Percentiles rank a stretch among this genome's conserved stretches.
These are phyloP conservation scores for Lutraria rhynchaena DNA, from an alignment of 1,140 invertebrate species.

Conservation along the genomic window DNA sequence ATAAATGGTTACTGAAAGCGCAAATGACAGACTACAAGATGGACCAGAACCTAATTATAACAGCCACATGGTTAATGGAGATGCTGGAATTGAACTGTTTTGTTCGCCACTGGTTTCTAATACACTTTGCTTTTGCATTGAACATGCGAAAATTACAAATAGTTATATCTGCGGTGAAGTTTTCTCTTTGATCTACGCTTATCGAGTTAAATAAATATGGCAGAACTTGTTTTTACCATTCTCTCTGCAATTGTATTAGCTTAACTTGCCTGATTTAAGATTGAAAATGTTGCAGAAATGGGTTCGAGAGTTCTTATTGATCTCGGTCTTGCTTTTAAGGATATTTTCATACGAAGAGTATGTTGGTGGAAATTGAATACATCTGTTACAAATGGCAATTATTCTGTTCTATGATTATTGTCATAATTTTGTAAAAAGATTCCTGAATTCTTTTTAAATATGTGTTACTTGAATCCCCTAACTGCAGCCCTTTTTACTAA, in stretches of 20 bases:
- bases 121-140: constrained; percentile 1
- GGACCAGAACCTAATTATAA: constrained; percentile 39
- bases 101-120: constrained; percentile 13
- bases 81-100: neutral
- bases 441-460: too few species aligned
- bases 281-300: constrained; percentile 41
- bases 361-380: constrained; percentile 35
- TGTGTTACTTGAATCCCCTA: too few species aligned
- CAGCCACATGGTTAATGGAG: constrained; percentile 23
- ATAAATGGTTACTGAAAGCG: neutral
- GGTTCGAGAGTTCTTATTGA: constrained; percentile 32
- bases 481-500: too few species aligned
- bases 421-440: too few species aligned
- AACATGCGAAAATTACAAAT: constrained; percentile 38
- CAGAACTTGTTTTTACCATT: constrained; percentile 48
- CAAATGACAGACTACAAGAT: neutral
- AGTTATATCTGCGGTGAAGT: constrained; percentile 44
- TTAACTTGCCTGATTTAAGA: constrained; percentile 52
- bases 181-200: constrained; percentile 53
- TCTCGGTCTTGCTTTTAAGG: neutral
- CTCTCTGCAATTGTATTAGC: constrained; percentile 54
- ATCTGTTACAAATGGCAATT: constrained; percentile 1
- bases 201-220: constrained; percentile 58
- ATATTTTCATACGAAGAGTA: constrained; percentile 14
- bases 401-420: neutral